A percentile compares a stretch with the other conserved stretches of the same genome.
phyloP scores from a whole-genome alignment of 2,888 invertebrate genomes.

The Asteroscopus sphinx region DNA sequence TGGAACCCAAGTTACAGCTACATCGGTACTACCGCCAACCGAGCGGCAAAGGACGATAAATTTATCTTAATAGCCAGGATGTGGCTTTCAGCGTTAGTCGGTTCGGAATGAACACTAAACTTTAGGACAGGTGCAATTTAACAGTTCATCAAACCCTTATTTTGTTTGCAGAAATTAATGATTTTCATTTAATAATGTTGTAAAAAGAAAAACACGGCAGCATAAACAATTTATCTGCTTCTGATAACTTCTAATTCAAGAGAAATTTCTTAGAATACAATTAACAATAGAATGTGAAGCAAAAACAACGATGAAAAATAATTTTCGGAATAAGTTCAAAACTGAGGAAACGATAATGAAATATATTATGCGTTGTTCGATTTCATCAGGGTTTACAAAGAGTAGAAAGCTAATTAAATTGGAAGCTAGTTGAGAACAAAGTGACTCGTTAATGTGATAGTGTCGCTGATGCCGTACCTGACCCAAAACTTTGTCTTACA shows the following conservation, averaged over 20 bases:
- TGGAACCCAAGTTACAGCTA: slow-evolving; percentile 52
- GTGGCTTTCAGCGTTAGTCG: slow-evolving; percentile 41
- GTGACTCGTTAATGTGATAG: slow-evolving; percentile 80
- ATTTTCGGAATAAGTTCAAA: slow-evolving; percentile 14
- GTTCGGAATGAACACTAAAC: slow-evolving; percentile 34
- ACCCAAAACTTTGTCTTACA: slow-evolving; percentile 74
- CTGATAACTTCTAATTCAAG: background rate
- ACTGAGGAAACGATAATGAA: slow-evolving; percentile 24
- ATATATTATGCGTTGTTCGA: slow-evolving; percentile 37
- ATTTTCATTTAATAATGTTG: background rate
- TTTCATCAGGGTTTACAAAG: slow-evolving; percentile 54
- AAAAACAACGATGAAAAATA: slow-evolving; percentile 7
- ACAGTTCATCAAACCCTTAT: slow-evolving; percentile 30
- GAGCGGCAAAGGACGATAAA: slow-evolving; percentile 52
- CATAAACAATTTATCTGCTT: too few species aligned
- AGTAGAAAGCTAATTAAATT: slow-evolving; percentile 74
- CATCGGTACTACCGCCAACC: slow-evolving; percentile 42
- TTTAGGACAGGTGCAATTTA: slow-evolving; percentile 23
- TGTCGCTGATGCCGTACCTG: slow-evolving; percentile 73
- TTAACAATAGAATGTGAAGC: background rate
- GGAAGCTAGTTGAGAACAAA: slow-evolving; percentile 74
- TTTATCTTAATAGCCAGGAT: slow-evolving; percentile 54
- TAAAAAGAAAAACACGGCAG: background rate
- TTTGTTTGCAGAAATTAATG: too few species aligned
- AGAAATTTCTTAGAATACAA: slow-evolving; percentile 3